Percentiles rank a stretch among this genome's conserved stretches.
Evolutionary conservation across 2,113 vertebrate species (phyloP).

Genomic region (Fukomys damarensis): DNA sequence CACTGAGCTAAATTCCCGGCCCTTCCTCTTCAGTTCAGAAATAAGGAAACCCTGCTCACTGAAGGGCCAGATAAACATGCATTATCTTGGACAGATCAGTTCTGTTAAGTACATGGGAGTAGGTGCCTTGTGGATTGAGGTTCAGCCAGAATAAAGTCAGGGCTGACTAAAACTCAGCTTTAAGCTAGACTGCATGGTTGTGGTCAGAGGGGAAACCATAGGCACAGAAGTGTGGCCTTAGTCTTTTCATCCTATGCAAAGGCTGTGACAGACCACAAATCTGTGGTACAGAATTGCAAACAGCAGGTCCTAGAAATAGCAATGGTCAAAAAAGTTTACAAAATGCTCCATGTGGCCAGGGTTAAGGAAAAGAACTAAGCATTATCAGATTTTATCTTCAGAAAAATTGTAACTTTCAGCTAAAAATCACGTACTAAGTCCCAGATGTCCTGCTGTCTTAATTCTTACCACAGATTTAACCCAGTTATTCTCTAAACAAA

Average conservation of each 20-base stretch:
- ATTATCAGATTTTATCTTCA: conserved; percentile 36
- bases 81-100: not conserved
- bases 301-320: not conserved
- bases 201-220: not conserved
- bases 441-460: conserved; percentile 36
- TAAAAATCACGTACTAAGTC: not conserved
- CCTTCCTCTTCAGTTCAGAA: not conserved
- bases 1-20: not conserved
- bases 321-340: not conserved
- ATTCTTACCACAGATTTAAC: not conserved
- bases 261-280: not conserved
- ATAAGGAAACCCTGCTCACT: not conserved
- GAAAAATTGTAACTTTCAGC: conserved; percentile 7
- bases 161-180: not conserved
- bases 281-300: not conserved
- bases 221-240: not conserved
- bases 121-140: not conserved
- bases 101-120: not conserved
- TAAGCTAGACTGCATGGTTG: not conserved
- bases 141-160: not conserved
- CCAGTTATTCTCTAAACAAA: not conserved
- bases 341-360: not conserved
- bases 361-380: not conserved
- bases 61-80: not conserved
- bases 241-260: not conserved